Conservation (phyloP, 1,140 invertebrate genomes). For the Muscidifurax raptorellus region DNA sequence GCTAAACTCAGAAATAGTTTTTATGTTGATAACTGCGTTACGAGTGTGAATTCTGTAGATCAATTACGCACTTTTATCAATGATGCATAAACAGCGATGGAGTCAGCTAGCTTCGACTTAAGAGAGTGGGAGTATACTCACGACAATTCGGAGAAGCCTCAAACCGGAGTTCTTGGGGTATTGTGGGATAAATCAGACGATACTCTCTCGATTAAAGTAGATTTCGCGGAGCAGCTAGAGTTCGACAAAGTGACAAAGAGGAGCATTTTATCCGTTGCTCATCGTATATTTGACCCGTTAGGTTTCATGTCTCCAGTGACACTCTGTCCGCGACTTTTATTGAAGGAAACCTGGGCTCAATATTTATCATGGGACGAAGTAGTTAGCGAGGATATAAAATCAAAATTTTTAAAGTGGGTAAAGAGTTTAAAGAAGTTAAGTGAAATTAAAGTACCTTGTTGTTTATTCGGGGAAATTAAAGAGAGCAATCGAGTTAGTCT, state of each 20-base stretch:
- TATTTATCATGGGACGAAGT: conserved; percentile 55
- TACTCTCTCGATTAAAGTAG: background rate
- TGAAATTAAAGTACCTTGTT: background rate
- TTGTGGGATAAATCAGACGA: conserved; percentile 26
- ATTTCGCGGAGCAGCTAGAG: background rate
- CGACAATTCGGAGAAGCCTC: background rate
- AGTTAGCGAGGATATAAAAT: conserved; percentile 15
- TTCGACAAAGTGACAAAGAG: background rate
- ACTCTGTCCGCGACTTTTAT: background rate
- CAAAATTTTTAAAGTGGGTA: conserved; percentile 51
- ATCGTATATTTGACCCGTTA: conserved; percentile 10
- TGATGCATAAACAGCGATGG: background rate
- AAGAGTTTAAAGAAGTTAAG: conserved; percentile 41
- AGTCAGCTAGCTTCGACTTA: background rate
- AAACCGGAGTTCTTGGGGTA: background rate
- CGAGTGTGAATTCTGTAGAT: background rate
- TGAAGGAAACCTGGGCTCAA: conserved; percentile 3
- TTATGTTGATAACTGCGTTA: conserved; percentile 30
- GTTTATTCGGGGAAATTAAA: background rate
- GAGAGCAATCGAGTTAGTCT: background rate
- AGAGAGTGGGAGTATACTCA: conserved; percentile 23
- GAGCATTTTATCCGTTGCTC: background rate
- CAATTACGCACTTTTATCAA: background rate
- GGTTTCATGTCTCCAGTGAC: background rate
- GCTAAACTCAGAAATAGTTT: background rate